Evolutionary conservation across 2,888 invertebrate species (phyloP), one percentile per base, ranked within the genome.

Genomic region (Amphipoea oculea): DNA sequence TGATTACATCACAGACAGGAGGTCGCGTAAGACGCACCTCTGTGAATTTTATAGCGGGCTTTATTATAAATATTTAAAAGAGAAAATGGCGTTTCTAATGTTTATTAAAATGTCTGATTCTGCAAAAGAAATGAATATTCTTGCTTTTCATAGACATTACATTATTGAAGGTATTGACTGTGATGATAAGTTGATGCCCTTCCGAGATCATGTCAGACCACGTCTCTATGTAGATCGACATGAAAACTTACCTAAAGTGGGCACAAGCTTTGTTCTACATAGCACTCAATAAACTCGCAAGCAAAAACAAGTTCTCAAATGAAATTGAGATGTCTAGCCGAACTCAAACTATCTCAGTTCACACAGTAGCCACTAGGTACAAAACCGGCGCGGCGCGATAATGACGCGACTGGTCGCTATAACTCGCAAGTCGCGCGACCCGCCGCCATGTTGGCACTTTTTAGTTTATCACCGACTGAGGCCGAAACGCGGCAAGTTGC

Each of bases 401-500:
- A 73, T 60, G 57, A 71, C 69, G 42, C 62, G n/a, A 67, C 62
- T 78, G 54, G 57, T 67, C 9, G 65, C 67, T 23, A 42, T 81
- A 67, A 57, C 40, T 74, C 70, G 63, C 54, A 20, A 66, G 51
- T 51, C 14, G n/a, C 9, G 54, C 57, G 48, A 14, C 23, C 45
- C 36, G 45, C 45, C 45, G 36, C 69, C 60, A 45, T 60, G 72
- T 78, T 62, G 51, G n/a, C 54, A 65, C 48, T 36, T 71, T 73
- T 54, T 73, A 71, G 36, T 79, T 79, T 84, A 79, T 74, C 70
- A 60, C 63, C 36, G n/a, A 62, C 17, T 40, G 45, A 36, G 45
- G 14, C 4, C n/a, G 45, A 68, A 42, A 36, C 36, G 48, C 62
- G 40, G 40, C 77, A 14, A 65, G 63, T 62, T 45, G 68, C 42